Evolutionary conservation across 1,140 invertebrate genomes (phyloP), one percentile per base, ranked within the genome.

Genomic region (Pogonognathellus flavescens): DNA sequence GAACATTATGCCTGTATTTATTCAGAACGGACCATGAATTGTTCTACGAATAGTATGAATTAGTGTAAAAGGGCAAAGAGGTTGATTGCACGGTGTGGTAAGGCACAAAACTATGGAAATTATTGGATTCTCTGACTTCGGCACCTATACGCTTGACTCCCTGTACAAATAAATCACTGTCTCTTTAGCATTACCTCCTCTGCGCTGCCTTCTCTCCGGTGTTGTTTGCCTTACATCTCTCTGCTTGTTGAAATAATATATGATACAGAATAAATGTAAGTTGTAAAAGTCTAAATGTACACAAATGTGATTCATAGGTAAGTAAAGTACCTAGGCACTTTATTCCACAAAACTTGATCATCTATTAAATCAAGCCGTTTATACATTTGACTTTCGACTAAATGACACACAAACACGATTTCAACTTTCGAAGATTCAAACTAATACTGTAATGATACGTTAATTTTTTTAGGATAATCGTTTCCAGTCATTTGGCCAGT

Each of bases 161-260:
- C 49, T 83, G 22, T 59, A 20, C 53, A 66, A 53, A 84, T 84
- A 84, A 84, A 84, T 84, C 82, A 84, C 41, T 84, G 82, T 84
- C 82, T 84, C 25, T 50, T 84, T 84, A 50, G 31, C 53, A n/a
- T 60, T 53, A 55, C 80, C 80, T 81, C 80, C 53, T 81, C 22
- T 31, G 80, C 55, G 20, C 7, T 76, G 1, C 49, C 7, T 20
- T 20, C 6, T 72, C 16, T 50, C 41, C 31, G 2, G 31, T 41
- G 6, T 41, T 41, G 31, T 41, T 76, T 76, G 41, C 31, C 31
- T 76, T 1, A 49, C 14, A 41, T 72, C 11, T n/a, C n/a, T n/a
- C n/a, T n/a, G 1, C 16, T 10, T 41, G 31, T 41, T 41, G 31
- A 41, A 41, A 41, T 41, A 41, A 41, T 41, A 41, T 41, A 41